Evolutionary conservation across 1,140 invertebrate genomes (phyloP), one percentile per base, ranked within the genome.

Genomic region (Andrena cerasifolii): DNA sequence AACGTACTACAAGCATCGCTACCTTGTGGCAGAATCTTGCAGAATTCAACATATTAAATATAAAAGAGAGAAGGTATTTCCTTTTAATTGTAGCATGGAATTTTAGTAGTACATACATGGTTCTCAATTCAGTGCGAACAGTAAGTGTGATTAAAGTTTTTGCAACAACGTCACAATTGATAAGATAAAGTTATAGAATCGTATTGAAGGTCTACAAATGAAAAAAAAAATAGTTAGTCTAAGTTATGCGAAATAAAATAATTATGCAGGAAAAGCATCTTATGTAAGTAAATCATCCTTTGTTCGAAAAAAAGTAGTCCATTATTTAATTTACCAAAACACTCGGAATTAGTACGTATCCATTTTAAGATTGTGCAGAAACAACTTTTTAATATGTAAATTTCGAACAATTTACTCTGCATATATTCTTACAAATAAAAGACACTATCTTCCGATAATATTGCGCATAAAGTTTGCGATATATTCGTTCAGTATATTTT

Each of bases 291-390:
- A 40, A 68, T 56, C 24, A 68, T 63, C 45, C 67, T 31, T 14
- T 54, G n/a, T 67, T 58, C 36, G 2, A 31, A 45, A 49, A 21
- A 49, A 18, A 77, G 12, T 6, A 31, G 14, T 58, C 53, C 26
- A 56, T 61, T 67, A 78, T n/a, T n/a, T n/a, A 51, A 83, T 82
- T n/a, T n/a, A 47, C 70, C 77, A 54, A 36, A 67, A 78, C 53
- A 70, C 12, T 59, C 70, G 18, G 31, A 67, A 63, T 61, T 40
- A 21, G 43, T 67, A 49, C 65, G 62, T 47, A 36, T 66, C 53
- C 31, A 76, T 33, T 21, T 49, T n/a, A 43, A 68, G 8, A 74
- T 63, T 51, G 31, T 18, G 28, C 36, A 71, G 65, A 65, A 54
- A 31, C n/a, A 56, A 71, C 26, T 54, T 78, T 31, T 36, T 45